Percentiles rank a stretch among this genome's conserved stretches.
phyloP scores from a whole-genome alignment of 2,113 vertebrate species.

The Hydrochoerus hydrochaeris region DNA sequence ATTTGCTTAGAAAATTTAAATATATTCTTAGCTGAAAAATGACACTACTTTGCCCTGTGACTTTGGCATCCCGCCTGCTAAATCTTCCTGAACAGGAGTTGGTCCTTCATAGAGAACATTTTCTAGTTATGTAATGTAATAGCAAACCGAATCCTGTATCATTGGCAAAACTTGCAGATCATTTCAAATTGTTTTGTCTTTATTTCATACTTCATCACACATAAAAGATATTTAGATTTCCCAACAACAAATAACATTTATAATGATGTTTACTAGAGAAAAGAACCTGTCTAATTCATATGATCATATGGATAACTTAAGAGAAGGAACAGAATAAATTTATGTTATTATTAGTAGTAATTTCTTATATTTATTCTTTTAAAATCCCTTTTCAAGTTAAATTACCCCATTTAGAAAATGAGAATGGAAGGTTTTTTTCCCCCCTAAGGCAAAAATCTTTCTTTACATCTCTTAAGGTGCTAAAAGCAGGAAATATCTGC shows the following conservation, averaged over 20 bases:
- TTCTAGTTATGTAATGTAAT: neutral
- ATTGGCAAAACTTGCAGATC: slow-evolving; percentile 13
- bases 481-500: neutral
- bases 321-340: slow-evolving; percentile 1
- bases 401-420: slow-evolving; percentile 17
- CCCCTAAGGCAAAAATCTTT: neutral
- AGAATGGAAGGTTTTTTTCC: neutral
- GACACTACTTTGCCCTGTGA: neutral
- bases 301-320: neutral
- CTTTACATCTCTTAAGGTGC: slow-evolving; percentile 22
- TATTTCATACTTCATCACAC: slow-evolving; percentile 31
- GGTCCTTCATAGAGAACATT: neutral
- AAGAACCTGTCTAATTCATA: neutral
- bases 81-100: neutral
- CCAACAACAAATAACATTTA: neutral
- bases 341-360: neutral
- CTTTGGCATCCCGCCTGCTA: neutral
- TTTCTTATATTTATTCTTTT: slow-evolving; percentile 18
- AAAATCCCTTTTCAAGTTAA: neutral
- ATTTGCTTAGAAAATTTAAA: slow-evolving; percentile 18
- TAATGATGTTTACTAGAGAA: neutral
- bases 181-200: slow-evolving; percentile 23
- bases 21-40: neutral
- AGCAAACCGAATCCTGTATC: neutral
- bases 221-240: neutral